These are phyloP conservation scores for Selenia dentaria DNA, from an alignment of 2,888 invertebrate genomes.

Conservation along the genomic window DNA sequence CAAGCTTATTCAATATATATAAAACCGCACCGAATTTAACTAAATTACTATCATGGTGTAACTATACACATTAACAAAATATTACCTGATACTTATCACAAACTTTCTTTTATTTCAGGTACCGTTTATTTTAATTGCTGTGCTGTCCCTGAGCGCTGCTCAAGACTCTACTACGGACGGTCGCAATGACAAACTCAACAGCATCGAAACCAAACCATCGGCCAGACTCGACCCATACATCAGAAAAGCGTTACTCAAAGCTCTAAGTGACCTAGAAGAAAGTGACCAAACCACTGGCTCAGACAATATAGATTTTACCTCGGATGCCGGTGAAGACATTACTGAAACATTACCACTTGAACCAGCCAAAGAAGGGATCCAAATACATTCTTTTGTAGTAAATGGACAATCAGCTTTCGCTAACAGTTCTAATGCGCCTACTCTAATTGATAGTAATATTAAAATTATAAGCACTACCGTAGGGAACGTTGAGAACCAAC, in stretches of 20 bases:
- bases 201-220: constrained; percentile 77
- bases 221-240: constrained; percentile 89
- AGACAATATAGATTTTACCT: constrained; percentile 57
- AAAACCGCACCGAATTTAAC: too few species aligned
- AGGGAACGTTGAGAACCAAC: constrained; percentile 77
- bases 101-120: constrained; percentile 50
- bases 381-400: constrained; percentile 85
- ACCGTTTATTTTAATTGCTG: constrained; percentile 52
- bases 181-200: constrained; percentile 68
- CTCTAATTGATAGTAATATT: constrained; percentile 65
- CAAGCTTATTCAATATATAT: too few species aligned
- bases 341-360: constrained; percentile 45
- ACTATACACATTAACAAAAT: too few species aligned
- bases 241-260: constrained; percentile 89
- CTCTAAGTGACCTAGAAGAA: constrained; percentile 90
- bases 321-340: constrained; percentile 62
- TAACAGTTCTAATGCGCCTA: constrained; percentile 58
- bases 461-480: constrained; percentile 73
- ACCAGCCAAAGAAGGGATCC: constrained; percentile 62
- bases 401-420: constrained; percentile 74
- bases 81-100: too few species aligned
- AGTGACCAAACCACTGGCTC: constrained; percentile 78
- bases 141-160: constrained; percentile 52
- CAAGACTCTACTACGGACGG: constrained; percentile 58
- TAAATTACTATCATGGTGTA: too few species aligned